phyloP scores from a whole-genome alignment of 2,797 vertebrate genomes.

The Molossus alvarezi region DNA sequence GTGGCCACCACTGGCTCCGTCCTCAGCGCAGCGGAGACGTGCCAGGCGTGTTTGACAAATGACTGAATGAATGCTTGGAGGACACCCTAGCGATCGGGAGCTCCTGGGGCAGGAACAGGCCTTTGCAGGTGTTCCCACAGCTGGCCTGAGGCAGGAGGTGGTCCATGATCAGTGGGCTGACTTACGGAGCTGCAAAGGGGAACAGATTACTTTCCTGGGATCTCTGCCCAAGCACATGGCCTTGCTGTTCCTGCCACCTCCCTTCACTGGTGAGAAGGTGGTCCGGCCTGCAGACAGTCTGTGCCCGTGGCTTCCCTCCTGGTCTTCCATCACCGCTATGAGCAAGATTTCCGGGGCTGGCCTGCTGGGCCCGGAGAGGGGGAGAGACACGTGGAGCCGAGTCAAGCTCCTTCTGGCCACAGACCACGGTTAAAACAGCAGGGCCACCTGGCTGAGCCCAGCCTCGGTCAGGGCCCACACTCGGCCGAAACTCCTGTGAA shows the following conservation, averaged over 20 bases:
- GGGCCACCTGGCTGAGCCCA: not conserved
- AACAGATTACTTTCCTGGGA: not conserved
- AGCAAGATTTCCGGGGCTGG: not conserved
- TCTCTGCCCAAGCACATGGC: not conserved
- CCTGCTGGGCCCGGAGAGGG: not conserved
- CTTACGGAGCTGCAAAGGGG: fast-evolving
- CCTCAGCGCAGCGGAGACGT: not conserved
- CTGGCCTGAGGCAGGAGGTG: fast-evolving
- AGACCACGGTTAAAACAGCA: fast-evolving
- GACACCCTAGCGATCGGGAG: not conserved
- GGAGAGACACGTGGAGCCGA: not conserved
- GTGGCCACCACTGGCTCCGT: fast-evolving
- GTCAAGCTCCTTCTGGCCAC: not conserved
- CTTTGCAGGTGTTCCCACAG: not conserved
- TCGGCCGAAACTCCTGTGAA: not conserved
- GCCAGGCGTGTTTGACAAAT: not conserved
- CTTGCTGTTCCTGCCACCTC: not conserved
- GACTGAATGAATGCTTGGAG: not conserved
- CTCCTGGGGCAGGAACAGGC: not conserved
- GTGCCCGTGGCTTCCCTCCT: not conserved
- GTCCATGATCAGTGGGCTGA: fast-evolving
- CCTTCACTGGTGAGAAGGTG: not conserved
- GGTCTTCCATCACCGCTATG: too few relatives aligned
- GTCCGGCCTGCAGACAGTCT: not conserved
- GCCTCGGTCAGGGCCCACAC: not conserved